Percentiles rank a stretch among this genome's conserved stretches.
These are phyloP conservation scores for Isoperla grammatica DNA, from an alignment of 2,888 invertebrate genomes.

Conservation along the genomic window DNA sequence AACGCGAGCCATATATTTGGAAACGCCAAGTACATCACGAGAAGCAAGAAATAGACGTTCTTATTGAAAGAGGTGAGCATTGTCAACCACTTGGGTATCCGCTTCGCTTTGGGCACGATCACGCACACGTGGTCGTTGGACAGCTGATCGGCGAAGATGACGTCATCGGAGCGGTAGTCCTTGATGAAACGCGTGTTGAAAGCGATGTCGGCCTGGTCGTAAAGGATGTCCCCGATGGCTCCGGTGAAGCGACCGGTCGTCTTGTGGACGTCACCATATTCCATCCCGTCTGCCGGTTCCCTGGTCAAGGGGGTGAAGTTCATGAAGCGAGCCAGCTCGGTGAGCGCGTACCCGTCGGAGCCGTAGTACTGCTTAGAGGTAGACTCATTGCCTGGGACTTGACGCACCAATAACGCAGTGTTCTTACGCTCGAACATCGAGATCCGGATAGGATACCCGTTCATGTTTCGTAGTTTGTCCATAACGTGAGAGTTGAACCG, in stretches of 20 bases:
- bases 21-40: background rate
- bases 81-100: conserved; percentile 44
- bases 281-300: conserved; percentile 15
- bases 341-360: conserved; percentile 24
- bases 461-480: conserved; percentile 33
- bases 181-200: conserved; percentile 44
- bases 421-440: conserved; percentile 40
- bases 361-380: conserved; percentile 12
- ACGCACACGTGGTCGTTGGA: conserved; percentile 44
- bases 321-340: conserved; percentile 25
- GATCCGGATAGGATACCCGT: conserved; percentile 41
- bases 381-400: background rate
- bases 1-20: background rate
- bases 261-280: conserved; percentile 36
- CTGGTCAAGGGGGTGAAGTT: conserved; percentile 29
- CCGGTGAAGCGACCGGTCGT: conserved; percentile 35
- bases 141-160: conserved; percentile 42
- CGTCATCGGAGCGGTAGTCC: conserved; percentile 38
- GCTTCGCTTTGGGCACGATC: conserved; percentile 43
- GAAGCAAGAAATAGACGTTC: background rate
- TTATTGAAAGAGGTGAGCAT: conserved; percentile 30
- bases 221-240: conserved; percentile 41
- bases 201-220: conserved; percentile 40
- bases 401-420: conserved; percentile 31
- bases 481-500: background rate